phyloP scores from a whole-genome alignment of 1,140 invertebrate genomes.

The Adelges cooleyi region DNA sequence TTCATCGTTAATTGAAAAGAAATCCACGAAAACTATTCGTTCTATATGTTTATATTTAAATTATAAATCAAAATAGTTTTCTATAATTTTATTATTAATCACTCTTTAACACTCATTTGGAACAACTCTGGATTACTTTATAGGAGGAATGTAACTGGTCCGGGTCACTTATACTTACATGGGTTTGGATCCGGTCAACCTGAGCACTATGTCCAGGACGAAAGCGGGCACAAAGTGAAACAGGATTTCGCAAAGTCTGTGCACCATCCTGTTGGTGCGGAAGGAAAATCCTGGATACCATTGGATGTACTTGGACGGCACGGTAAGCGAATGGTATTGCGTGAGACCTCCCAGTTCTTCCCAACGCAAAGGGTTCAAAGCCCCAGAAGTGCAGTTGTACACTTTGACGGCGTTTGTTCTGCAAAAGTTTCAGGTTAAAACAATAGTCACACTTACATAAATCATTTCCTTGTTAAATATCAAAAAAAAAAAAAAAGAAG shows the following conservation, averaged over 20 bases:
- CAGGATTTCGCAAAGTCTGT: conserved; percentile 55
- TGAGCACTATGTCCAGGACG: conserved; percentile 57
- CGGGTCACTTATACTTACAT: conserved; percentile 60
- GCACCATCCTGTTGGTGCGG: conserved; percentile 56
- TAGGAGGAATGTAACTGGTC: too few relatives aligned
- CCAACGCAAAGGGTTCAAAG: conserved; percentile 74
- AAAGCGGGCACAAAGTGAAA: conserved; percentile 70
- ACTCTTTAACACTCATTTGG: too few relatives aligned
- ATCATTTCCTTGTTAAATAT: too few relatives aligned
- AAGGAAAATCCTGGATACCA: conserved; percentile 76
- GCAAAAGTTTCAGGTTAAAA: too few relatives aligned
- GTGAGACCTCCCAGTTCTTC: conserved; percentile 57
- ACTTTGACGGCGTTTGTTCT: conserved; percentile 41
- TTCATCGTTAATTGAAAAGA: too few relatives aligned
- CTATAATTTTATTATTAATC: too few relatives aligned
- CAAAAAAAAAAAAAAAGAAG: too few relatives aligned
- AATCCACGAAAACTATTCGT: too few relatives aligned
- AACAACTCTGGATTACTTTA: too few relatives aligned
- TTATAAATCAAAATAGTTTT: too few relatives aligned
- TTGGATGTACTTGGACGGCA: conserved; percentile 68
- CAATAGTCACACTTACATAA: too few relatives aligned
- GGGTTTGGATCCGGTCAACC: conserved; percentile 59
- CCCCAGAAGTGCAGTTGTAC: conserved; percentile 86
- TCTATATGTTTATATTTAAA: too few relatives aligned
- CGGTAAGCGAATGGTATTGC: conserved; percentile 55